Evolutionary conservation across 53 echinoderm and acorn worm species (phyloP), one percentile per base, ranked within the genome.

Genomic region (Echinarachnius parma): DNA sequence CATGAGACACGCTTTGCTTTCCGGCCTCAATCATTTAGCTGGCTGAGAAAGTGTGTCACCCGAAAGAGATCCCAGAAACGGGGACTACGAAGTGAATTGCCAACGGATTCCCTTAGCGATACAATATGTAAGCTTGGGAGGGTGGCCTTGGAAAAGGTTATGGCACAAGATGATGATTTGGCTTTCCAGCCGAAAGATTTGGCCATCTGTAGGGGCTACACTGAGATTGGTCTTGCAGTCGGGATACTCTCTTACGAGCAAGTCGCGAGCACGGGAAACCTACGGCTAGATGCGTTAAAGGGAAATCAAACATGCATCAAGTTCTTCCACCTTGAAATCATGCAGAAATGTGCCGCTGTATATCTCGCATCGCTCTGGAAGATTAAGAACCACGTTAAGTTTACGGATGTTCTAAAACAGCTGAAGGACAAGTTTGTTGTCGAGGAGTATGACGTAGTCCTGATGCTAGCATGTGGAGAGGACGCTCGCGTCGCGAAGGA

Each of bases 301-400:
- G 22, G 21, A 66, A 28, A 48, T 16, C 27, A 8, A 3, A 48
- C 46, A 46, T 24, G 53, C 3, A 33, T 53, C 21, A 21, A 34
- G 32, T 69, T 69, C 53, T 33, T 18, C 7, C 8, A 24, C 53
- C 32, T 21, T 3, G 36, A 32, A 24, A 34, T 37, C 21, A 34
- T 69, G 53, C 35, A 53, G 53, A 69, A 69, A 15, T 69, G 70
- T 53, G 70, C 70, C 21, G 70, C 70, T 33, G 53, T 69, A 1
- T 34, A 69, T 14, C 53, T 69, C 3, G 70, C 70, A 3, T 69
- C 33, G 22, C 53, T 69, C 14, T 69, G 53, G 53, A 69, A 53
- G 70, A n/a, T n/a, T n/a, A 69, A 34, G 23, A 69, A 53, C 26
- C 52, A 34, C 15, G 25, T 34, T 14, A 69, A 69, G 34, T 69